Conservation (phyloP, 2,797 vertebrate species). For the Platalea minor region DNA sequence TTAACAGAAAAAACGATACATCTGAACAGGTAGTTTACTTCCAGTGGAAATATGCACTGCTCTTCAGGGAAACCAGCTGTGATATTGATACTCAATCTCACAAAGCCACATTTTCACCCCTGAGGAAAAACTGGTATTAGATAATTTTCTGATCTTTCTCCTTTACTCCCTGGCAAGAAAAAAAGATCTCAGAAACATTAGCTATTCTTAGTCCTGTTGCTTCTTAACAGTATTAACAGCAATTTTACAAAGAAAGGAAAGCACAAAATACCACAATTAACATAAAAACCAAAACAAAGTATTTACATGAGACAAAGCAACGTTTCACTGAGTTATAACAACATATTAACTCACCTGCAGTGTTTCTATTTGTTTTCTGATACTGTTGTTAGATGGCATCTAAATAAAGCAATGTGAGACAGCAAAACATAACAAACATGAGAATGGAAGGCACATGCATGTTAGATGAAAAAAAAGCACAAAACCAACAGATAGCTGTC, state of each 20-base stretch:
- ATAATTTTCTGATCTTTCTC: neutral
- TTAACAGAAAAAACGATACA: neutral
- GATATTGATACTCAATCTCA: neutral
- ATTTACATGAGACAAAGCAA: conserved; percentile 66
- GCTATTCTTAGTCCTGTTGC: neutral
- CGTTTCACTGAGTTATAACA: conserved; percentile 64
- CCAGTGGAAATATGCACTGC: conserved; percentile 11
- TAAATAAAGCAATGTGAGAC: conserved; percentile 93
- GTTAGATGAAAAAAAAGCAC: conserved; percentile 89
- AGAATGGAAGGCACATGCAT: conserved; percentile 91
- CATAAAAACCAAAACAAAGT: conserved; percentile 9
- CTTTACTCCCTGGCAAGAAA: neutral
- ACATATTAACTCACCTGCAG: conserved; percentile 93
- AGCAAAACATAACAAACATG: conserved; percentile 85
- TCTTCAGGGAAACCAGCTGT: neutral
- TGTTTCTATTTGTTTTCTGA: conserved; percentile 99
- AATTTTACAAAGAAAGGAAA: conserved; percentile 31
- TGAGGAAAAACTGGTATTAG: neutral
- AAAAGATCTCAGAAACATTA: neutral
- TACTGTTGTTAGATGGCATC: conserved; percentile 99
- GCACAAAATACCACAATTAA: conserved; percentile 58
- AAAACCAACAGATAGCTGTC: conserved; percentile 75
- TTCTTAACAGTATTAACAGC: neutral
- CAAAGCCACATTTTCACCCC: neutral
- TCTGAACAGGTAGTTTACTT: neutral